Evolutionary conservation across 2,113 vertebrate genomes (phyloP).

Genomic region (Centrocercus urophasianus): DNA sequence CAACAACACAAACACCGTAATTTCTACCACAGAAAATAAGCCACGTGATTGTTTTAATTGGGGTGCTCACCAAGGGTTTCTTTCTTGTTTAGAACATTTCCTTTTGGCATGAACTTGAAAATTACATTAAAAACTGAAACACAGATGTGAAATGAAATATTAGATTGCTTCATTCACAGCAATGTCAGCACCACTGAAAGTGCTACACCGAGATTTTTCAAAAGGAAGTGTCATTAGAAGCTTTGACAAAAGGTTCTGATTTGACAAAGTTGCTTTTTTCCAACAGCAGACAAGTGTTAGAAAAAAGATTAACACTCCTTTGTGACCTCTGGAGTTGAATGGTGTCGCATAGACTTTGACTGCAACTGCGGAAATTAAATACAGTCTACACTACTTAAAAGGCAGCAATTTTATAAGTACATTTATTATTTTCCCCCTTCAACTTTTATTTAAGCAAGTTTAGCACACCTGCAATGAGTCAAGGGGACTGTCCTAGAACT

Average conservation of each 20-base stretch:
- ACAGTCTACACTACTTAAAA: neutral
- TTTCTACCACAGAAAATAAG: neutral
- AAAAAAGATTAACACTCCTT: conserved; percentile 20
- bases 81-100: neutral
- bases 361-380: conserved; percentile 34
- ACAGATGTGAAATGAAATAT: neutral
- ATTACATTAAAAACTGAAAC: conserved; percentile 13
- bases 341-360: neutral
- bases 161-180: neutral
- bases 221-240: conserved; percentile 22
- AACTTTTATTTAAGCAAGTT: neutral
- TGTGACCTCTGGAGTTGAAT: neutral
- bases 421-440: neutral
- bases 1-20: neutral
- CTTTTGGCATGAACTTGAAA: neutral
- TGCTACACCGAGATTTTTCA: neutral
- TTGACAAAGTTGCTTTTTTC: neutral
- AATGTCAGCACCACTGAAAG: neutral
- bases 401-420: neutral
- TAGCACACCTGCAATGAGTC: conserved; percentile 7
- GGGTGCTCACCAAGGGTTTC: neutral
- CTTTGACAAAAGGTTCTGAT: conserved; percentile 12
- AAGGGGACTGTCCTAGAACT: neutral
- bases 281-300: neutral
- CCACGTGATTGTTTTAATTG: neutral